Evolutionary conservation across 2,797 vertebrate genomes (phyloP).

Genomic region (Hozukius guyotensis): DNA sequence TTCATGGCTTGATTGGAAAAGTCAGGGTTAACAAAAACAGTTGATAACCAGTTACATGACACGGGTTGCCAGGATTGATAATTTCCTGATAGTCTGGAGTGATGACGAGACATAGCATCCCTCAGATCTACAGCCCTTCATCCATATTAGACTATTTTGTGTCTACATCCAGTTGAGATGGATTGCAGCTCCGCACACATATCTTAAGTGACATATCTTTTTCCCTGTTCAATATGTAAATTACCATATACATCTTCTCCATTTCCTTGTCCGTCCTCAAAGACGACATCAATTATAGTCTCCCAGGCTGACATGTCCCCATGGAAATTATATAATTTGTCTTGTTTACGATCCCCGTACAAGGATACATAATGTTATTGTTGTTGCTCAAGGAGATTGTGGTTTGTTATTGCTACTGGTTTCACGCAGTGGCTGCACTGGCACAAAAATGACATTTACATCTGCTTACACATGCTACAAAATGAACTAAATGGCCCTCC

Average conservation of each 20-base stretch:
- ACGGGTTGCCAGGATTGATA: background rate
- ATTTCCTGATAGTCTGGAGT: background rate
- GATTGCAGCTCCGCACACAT: background rate
- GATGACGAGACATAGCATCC: background rate
- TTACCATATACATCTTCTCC: background rate
- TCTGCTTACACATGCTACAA: background rate
- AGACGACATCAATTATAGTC: background rate
- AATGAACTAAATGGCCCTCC: background rate
- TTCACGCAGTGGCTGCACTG: background rate
- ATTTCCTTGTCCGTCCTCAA: background rate
- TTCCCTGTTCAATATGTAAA: background rate
- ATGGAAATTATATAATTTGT: background rate
- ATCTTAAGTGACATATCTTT: background rate
- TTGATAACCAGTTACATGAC: background rate
- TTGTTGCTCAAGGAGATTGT: background rate
- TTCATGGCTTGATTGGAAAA: background rate
- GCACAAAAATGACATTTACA: background rate
- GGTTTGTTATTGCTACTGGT: background rate
- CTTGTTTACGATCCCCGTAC: background rate
- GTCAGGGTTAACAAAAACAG: background rate
- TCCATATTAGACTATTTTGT: background rate
- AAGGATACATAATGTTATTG: background rate
- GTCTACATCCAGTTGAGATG: background rate
- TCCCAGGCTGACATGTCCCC: background rate
- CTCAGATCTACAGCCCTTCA: background rate